Evolutionary conservation across 2,113 vertebrate species (phyloP), one percentile per base, ranked within the genome.

Genomic region (Otolemur garnettii): DNA sequence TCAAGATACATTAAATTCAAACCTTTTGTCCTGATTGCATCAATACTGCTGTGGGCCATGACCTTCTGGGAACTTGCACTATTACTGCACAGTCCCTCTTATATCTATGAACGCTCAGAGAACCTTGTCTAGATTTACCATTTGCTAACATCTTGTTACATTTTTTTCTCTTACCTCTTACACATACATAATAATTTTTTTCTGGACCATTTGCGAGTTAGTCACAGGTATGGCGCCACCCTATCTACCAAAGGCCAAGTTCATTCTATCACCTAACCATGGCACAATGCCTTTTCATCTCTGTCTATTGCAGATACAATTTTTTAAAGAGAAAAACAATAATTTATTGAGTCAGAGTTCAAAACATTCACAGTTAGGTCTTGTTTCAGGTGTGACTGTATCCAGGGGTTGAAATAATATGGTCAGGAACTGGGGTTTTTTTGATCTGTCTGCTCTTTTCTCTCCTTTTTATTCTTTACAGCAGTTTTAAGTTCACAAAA

Each of bases 11-110:
- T 30, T 38, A 19, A 45, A 17, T 7, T 12, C 75, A 75, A 64
- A 60, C 50, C 28, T 66, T 74, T n/a, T 26, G 53, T 77, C 19
- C 26, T 14, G 8, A 15, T 62, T 4, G 5, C 35, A 12, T 8
- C 2, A 0, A 4, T 2, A 33, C 66, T 11, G 4, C 24, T 0
- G 5, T 35, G 60, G 77, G 64, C 81, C 15, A 0, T 22, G 75
- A 0, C 69, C 71, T 79, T 50, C 64, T 14, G 53, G 33, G 59
- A 45, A 35, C 28, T 11, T 1, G 42, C 42, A 26, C 24, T 38
- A 38, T 22, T 7, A 5, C 62, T 15, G 2, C 7, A 0, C 5
- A 9, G 0, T 45, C 24, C 55, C 38, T 57, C 50, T 62, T 0
- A 10, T 8, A 6, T 64, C 28, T 38, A 10, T 33, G 30, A 26